A percentile compares a stretch with the other conserved stretches of the same genome.
phyloP scores from a whole-genome alignment of 2,888 invertebrate genomes.

The Leucophenga maculata region DNA sequence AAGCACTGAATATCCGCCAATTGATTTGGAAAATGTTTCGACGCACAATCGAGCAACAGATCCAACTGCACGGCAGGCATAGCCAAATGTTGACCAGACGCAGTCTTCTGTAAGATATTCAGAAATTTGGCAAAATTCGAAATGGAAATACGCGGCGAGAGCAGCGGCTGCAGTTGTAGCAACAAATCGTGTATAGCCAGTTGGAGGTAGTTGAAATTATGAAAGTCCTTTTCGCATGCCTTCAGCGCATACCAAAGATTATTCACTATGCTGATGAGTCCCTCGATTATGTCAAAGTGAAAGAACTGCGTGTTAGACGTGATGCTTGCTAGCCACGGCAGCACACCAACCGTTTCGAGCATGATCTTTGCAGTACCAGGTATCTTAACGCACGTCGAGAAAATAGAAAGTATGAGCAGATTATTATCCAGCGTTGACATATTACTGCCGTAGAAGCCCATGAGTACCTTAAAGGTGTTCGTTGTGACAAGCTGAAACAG shows the following conservation, averaged over 20 bases:
- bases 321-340: slow-evolving; percentile 79
- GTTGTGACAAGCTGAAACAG: slow-evolving; percentile 81
- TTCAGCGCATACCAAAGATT: slow-evolving; percentile 69
- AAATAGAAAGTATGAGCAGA: slow-evolving; percentile 78
- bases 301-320: slow-evolving; percentile 67
- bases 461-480: slow-evolving; percentile 83
- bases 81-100: slow-evolving; percentile 45
- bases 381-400: slow-evolving; percentile 78
- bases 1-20: slow-evolving; percentile 59
- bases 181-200: slow-evolving; percentile 59
- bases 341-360: slow-evolving; percentile 79
- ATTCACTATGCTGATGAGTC: slow-evolving; percentile 67
- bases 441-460: slow-evolving; percentile 79
- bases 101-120: slow-evolving; percentile 67
- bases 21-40: slow-evolving; percentile 59
- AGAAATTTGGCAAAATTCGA: slow-evolving; percentile 61
- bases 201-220: slow-evolving; percentile 60
- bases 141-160: slow-evolving; percentile 66
- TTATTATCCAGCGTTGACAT: slow-evolving; percentile 78
- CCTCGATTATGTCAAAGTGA: slow-evolving; percentile 71
- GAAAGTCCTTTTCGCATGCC: slow-evolving; percentile 57
- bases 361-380: slow-evolving; percentile 79
- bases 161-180: slow-evolving; percentile 58
- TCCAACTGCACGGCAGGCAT: slow-evolving; percentile 55
- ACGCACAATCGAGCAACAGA: slow-evolving; percentile 61